Percentiles rank a stretch among this genome's conserved stretches.
Evolutionary conservation across 2,797 vertebrate genomes (phyloP).

Genomic region (Danio choprae): DNA sequence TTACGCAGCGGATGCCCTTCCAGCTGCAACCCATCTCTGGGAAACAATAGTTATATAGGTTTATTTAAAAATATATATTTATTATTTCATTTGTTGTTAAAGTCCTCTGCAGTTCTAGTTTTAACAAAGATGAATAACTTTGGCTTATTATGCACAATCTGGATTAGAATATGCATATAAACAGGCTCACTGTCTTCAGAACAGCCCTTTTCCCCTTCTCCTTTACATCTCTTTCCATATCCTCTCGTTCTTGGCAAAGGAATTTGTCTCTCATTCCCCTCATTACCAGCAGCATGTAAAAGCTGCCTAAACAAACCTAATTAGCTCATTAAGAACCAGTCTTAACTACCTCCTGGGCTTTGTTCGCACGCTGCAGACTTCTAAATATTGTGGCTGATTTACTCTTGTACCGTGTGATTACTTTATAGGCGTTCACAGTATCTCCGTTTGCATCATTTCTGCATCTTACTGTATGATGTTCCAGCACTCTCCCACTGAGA

Average conservation of each 20-base stretch:
- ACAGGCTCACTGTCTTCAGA: background rate
- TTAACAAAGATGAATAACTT: no score
- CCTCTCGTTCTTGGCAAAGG: slow-evolving; percentile 8
- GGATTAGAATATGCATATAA: no score
- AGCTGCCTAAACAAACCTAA: slow-evolving; percentile 49
- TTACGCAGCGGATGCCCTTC: no score
- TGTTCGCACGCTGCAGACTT: slow-evolving; percentile 38
- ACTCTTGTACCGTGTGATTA: slow-evolving; percentile 51
- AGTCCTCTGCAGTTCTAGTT: no score
- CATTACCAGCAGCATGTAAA: slow-evolving; percentile 48
- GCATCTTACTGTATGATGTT: slow-evolving; percentile 15
- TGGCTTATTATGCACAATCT: no score
- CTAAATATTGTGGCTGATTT: slow-evolving; percentile 51
- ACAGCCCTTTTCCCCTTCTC: background rate
- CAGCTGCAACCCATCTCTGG: no score
- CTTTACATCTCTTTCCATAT: background rate
- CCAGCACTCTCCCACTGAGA: slow-evolving; percentile 46
- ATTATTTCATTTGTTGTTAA: no score
- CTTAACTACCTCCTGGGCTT: slow-evolving; percentile 52
- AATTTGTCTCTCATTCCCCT: slow-evolving; percentile 36
- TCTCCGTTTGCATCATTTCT: slow-evolving; percentile 40
- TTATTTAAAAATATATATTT: no score
- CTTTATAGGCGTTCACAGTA: slow-evolving; percentile 20
- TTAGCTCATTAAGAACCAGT: slow-evolving; percentile 52
- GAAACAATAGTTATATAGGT: no score